Percentiles rank a stretch among this genome's conserved stretches.
phyloP scores from a whole-genome alignment of 1,140 invertebrate genomes.

The Notospermus geniculatus region DNA sequence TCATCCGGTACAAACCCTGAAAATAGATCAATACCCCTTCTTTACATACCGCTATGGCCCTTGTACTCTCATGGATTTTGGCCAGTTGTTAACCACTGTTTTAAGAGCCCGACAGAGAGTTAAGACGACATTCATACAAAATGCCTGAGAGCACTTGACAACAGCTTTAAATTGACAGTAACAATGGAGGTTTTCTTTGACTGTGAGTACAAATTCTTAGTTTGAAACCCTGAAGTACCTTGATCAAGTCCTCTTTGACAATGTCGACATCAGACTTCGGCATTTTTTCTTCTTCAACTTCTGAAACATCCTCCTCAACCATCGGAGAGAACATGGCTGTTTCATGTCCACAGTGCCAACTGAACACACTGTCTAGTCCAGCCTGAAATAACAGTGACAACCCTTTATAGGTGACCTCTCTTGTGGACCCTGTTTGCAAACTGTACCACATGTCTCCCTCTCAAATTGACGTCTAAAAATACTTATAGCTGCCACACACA shows the following conservation, averaged over 20 bases:
- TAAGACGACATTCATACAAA: no score
- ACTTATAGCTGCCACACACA: slow-evolving; percentile 8
- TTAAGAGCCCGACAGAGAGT: no score
- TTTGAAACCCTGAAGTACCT: no score
- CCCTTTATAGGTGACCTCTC: no score
- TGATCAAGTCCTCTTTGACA: slow-evolving; percentile 60
- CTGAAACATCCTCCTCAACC: slow-evolving; percentile 34
- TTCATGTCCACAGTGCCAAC: slow-evolving; percentile 64
- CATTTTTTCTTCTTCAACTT: slow-evolving; percentile 56
- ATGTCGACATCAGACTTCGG: slow-evolving; percentile 78
- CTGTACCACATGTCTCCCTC: no score
- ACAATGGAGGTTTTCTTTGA: no score
- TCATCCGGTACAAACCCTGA: slow-evolving; percentile 68
- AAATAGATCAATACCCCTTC: slow-evolving; percentile 50
- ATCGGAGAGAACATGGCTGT: slow-evolving; percentile 61
- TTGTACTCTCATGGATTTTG: background rate
- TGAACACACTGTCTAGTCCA: slow-evolving; percentile 66
- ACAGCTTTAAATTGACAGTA: no score
- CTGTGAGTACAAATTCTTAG: no score
- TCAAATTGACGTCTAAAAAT: no score
- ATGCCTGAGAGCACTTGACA: no score
- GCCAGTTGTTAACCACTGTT: background rate
- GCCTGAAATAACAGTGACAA: no score
- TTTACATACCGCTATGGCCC: background rate
- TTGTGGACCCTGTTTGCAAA: no score